Base-by-base conservation (phyloP, 2,888 invertebrate species). In the Subacronicta megacephala region DNA sequence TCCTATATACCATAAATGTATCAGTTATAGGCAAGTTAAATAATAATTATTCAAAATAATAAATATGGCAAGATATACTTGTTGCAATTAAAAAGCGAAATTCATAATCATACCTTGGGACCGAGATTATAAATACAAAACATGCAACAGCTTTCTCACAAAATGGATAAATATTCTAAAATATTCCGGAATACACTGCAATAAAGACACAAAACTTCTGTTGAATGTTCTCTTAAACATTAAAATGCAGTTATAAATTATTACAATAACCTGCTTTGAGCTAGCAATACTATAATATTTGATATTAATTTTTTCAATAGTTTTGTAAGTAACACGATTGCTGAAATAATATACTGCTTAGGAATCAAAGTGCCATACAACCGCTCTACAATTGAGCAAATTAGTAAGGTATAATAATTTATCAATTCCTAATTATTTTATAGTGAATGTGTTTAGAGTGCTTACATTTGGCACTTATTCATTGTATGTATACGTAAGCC, bases 381-480 rank as follows among this genome's bases (percentile, higher is more conserved):
- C 64, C 77, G 75, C 75, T 76, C 75, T 60, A 70, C 60, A 59
- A 71, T 82, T 78, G 77, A 81, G 78, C 78, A 80, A 72, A 53
- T 64, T 54, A 54, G 16, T n/a, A n/a, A n/a, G n/a, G n/a, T 70
- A 56, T n/a, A 26, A 26, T 70, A 58, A 70, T 68, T 63, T 66
- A 81, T 81, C 81, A 87, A 87, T 86, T 83, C 83, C 81, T 75
- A 68, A 46, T 42, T 35, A 49, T 23, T 80, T 60, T 72, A 77
- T 49, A 66, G 35, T 59, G 55, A 62, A 69, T 67, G 38, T 54
- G 62, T 87, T 88, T 87, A 87, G 62, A 89, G 89, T 89, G 90
- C 90, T 57, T 45, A 75, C 70, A 79, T 90, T 92, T 91, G 92
- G 92, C 92, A 93, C 92, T 88, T 72, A 72, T 80, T 80, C 72